phyloP scores from a whole-genome alignment of 2,888 invertebrate species.

The Panorpa germanica region DNA sequence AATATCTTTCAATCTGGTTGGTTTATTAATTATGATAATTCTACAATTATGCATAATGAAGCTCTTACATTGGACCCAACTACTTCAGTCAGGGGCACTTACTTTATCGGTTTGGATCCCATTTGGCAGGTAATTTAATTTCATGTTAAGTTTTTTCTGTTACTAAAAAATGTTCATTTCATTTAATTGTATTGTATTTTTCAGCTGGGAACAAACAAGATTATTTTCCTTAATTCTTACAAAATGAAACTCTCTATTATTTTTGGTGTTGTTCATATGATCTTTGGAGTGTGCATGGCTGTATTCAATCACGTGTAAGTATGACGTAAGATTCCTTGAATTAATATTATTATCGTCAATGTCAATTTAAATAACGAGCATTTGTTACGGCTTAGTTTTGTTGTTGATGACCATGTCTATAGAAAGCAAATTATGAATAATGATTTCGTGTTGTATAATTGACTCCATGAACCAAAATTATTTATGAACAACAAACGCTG shows the following conservation, averaged over 20 bases:
- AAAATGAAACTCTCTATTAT: conserved; percentile 95
- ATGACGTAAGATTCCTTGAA: conserved; percentile 6
- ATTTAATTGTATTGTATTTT: too few species aligned
- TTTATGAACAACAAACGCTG: too few species aligned
- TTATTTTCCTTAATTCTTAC: conserved; percentile 84
- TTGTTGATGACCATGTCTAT: too few species aligned
- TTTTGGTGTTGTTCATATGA: conserved; percentile 86
- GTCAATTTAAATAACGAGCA: too few species aligned
- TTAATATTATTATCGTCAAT: too few species aligned
- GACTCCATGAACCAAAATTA: too few species aligned
- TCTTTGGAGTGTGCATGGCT: conserved; percentile 77
- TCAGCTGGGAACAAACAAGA: conserved; percentile 63
- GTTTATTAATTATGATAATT: conserved; percentile 36
- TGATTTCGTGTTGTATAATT: too few species aligned
- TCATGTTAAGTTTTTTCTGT: too few species aligned
- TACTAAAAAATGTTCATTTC: conserved; percentile 5
- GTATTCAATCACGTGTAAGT: conserved; percentile 54
- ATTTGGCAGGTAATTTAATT: conserved; percentile 51
- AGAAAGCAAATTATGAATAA: too few species aligned
- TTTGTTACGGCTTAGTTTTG: too few species aligned
- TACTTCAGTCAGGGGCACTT: conserved; percentile 28
- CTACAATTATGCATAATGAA: conserved; percentile 25
- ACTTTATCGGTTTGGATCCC: conserved; percentile 66
- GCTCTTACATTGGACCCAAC: conserved; percentile 43
- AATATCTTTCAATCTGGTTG: conserved; percentile 88